These are phyloP conservation scores for Oxyura jamaicensis DNA, from an alignment of 2,113 vertebrate species.

Conservation along the genomic window DNA sequence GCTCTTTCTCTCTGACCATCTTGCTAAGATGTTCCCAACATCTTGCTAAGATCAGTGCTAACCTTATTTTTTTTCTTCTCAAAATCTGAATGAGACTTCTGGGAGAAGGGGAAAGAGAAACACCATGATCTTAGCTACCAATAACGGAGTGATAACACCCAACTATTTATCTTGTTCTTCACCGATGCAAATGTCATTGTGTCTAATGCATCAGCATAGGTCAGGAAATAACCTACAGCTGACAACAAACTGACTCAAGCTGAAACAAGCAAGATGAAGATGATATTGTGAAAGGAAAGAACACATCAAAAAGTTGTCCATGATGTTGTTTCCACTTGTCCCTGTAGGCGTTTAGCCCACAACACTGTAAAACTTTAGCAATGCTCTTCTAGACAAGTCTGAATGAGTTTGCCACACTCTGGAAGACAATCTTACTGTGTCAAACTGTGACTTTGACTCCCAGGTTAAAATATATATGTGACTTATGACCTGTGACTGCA, in stretches of 20 bases:
- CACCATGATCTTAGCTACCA: not conserved
- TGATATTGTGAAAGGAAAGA: not conserved
- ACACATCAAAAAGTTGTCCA: not conserved
- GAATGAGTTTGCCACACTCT: not conserved
- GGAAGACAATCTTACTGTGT: not conserved
- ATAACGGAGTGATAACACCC: not conserved
- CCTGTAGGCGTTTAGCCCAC: not conserved
- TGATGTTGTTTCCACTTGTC: not conserved
- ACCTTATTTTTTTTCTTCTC: fast-evolving
- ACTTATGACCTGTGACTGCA: not conserved
- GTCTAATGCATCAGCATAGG: not conserved
- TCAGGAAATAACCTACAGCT: not conserved
- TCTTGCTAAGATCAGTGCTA: not conserved
- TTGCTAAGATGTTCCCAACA: not conserved
- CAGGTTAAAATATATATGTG: not conserved
- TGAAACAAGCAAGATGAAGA: not conserved
- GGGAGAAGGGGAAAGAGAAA: not conserved
- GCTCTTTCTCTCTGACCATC: not conserved
- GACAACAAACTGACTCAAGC: not conserved
- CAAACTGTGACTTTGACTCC: not conserved
- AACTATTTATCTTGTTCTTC: not conserved
- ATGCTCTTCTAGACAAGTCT: fast-evolving
- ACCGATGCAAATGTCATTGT: not conserved
- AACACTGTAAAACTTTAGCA: not conserved
- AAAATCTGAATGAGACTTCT: not conserved